These are phyloP conservation scores for Sitobion miscanthi DNA, from an alignment of 1,140 invertebrate species.

Conservation along the genomic window DNA sequence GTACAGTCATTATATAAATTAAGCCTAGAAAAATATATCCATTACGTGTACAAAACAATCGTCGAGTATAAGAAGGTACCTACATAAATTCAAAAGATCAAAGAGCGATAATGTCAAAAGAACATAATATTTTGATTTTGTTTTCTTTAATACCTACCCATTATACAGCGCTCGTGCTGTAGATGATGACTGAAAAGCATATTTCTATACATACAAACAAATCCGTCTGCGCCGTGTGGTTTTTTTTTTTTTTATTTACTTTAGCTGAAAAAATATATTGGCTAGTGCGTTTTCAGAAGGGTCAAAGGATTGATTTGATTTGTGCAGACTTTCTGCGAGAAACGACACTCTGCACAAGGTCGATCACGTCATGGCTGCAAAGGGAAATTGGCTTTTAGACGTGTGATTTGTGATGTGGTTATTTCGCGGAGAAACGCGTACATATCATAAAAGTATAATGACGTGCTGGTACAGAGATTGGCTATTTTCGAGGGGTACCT, in stretches of 20 bases:
- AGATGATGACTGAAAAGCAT: not conserved
- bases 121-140: not conserved
- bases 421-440: not conserved
- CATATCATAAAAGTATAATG: slow-evolving; percentile 12
- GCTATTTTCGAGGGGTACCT: not conserved
- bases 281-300: not conserved
- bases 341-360: not conserved
- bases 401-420: not conserved
- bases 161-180: too few relatives aligned
- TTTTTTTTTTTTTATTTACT: not conserved
- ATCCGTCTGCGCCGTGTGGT: too few relatives aligned
- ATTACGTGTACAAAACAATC: too few relatives aligned
- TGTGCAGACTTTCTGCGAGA: not conserved
- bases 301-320: slow-evolving; percentile 14
- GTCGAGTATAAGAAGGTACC: too few relatives aligned
- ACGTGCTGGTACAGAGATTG: not conserved
- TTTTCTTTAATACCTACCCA: not conserved
- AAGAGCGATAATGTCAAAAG: not conserved
- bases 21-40: too few relatives aligned
- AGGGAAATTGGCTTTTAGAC: slow-evolving; percentile 9
- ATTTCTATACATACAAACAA: not conserved
- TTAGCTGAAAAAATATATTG: not conserved
- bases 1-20: too few relatives aligned
- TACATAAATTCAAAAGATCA: too few relatives aligned
- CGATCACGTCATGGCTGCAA: not conserved